Percentiles rank a stretch among this genome's conserved stretches.
phyloP scores from a whole-genome alignment of 2,888 invertebrate species.

The Tetrapedia diversipes region DNA sequence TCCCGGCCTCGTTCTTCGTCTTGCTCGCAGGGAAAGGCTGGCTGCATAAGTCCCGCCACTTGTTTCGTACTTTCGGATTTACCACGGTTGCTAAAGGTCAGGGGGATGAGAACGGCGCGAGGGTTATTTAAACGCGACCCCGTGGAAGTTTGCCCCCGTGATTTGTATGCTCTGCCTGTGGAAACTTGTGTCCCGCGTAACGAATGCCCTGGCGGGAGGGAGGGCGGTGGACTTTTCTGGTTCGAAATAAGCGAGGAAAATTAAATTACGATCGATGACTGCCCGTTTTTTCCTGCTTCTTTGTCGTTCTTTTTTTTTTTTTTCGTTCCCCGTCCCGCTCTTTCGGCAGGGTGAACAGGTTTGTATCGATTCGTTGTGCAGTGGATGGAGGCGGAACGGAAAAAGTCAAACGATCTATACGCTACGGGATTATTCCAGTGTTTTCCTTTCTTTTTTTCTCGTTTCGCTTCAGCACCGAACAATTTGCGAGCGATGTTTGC shows the following conservation, averaged over 20 bases:
- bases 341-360: background rate
- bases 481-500: conserved; percentile 8
- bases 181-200: conserved; percentile 46
- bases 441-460: background rate
- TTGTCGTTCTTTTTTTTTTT: background rate
- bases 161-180: conserved; percentile 62
- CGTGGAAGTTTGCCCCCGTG: conserved; percentile 57
- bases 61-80: conserved; percentile 68
- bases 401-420: background rate
- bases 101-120: conserved; percentile 25
- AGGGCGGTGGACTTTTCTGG: background rate
- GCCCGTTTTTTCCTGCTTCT: conserved; percentile 12
- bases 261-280: conserved; percentile 42
- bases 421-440: background rate
- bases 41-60: conserved; percentile 59
- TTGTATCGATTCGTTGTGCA: background rate
- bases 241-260: conserved; percentile 43
- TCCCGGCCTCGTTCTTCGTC: background rate
- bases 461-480: background rate
- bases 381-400: background rate
- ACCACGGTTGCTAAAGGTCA: conserved; percentile 20
- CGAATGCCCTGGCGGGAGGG: conserved; percentile 41
- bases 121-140: conserved; percentile 64
- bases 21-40: conserved; percentile 22
- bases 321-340: no score